phyloP scores from a whole-genome alignment of 2,113 vertebrate genomes.

The Scophthalmus maximus region DNA sequence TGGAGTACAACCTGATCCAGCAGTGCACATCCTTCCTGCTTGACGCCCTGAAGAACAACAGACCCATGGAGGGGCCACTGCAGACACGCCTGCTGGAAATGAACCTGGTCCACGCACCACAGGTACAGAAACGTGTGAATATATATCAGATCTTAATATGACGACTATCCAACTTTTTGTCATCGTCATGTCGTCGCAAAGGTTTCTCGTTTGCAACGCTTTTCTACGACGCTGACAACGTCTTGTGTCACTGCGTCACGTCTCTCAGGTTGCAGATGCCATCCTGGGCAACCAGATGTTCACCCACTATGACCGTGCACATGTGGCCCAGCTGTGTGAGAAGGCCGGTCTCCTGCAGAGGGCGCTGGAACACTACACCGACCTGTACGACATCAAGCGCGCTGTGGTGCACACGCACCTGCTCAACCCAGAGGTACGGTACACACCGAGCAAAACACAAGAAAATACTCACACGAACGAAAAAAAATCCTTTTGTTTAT shows the following conservation, averaged over 20 bases:
- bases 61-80: conserved; percentile 95
- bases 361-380: conserved; percentile 97
- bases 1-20: conserved; percentile 99
- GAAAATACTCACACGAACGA: neutral
- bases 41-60: conserved; percentile 98
- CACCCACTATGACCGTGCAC: conserved; percentile 97
- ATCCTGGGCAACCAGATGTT: conserved; percentile 99
- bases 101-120: conserved; percentile 98
- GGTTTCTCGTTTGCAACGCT: neutral
- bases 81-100: conserved; percentile 98
- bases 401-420: conserved; percentile 98
- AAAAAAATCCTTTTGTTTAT: no score
- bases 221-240: neutral
- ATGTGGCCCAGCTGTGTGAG: conserved; percentile 98
- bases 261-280: conserved; percentile 93
- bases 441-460: neutral
- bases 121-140: conserved; percentile 78
- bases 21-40: conserved; percentile 98
- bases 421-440: conserved; percentile 94
- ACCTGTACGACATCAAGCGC: conserved; percentile 97
- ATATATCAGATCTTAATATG: neutral
- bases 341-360: conserved; percentile 97
- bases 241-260: conserved; percentile 7
- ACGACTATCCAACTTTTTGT: neutral
- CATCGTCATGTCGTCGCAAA: neutral